Evolutionary conservation across 1,140 invertebrate genomes (phyloP), one percentile per base, ranked within the genome.

Genomic region (Caenorhabditis briggsae): DNA sequence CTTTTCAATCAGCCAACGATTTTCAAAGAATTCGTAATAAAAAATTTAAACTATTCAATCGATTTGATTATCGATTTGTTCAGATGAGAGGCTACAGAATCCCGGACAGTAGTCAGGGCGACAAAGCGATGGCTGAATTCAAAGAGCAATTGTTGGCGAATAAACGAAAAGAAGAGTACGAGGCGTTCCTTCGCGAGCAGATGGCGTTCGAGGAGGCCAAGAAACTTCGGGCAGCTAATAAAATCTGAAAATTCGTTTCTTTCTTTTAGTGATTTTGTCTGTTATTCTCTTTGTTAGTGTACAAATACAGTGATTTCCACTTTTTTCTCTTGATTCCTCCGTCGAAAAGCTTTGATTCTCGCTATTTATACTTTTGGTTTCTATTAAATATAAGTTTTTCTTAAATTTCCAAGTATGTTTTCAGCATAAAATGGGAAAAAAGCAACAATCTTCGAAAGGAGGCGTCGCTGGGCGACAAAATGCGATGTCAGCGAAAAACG

Each of bases 1-100:
- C 82, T 85, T 53, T 91, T 92, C 89, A 91, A 91, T 86, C 91
- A 91, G 82, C 91, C 91, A 23, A 61, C 61, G n/a, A 82, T 92
- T 61, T 91, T 89, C 85, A 88, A 92, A 59, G 83, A 86, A 56
- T 90, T 91, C 70, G 90, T 90, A 78, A 33, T 33, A 2, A 33
- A 33, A 33, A 33, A 33, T 33, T 16, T 53, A 11, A 84, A 58
- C 78, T 53, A 50, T 25, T 56, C 33, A 87, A 59, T 48, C 16
- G 64, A 53, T 64, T 11, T 20, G 20, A 84, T 58, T 82, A 53
- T 53, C 64, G 12, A 53, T 48, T 82, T 41, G 46, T 8, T 20
- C 9, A 90, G 90, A 90, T 90, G 90, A 84, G 85, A 82, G 82
- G 85, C 50, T 90, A 90, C 86, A 56, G 88, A 53, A 33, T 90